Base-by-base conservation (phyloP, 2,113 vertebrate genomes). In the Thermophis baileyi region DNA sequence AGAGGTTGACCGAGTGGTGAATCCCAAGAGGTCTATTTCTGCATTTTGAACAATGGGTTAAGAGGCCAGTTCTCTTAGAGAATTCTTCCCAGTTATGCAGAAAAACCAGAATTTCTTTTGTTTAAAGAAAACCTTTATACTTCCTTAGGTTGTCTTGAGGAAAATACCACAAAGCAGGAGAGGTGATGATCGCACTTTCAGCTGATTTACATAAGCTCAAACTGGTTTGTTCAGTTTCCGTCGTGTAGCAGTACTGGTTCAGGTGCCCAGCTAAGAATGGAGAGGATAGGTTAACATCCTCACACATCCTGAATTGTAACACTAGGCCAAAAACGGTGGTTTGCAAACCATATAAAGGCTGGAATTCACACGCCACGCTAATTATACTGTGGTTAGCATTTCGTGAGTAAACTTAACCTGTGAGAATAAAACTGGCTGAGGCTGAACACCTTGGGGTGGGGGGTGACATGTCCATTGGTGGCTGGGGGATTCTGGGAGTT, bases 51-150 rank as follows among this genome's bases (percentile, higher is more conserved):
- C 35, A 93, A 93, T 6, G 0, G 9, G 7, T 2, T 18, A 87
- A 54, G 63, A 92, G 63, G 88, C 94, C 54, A 40, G 18, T 81
- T 85, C 87, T 93, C 89, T 25, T 0, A 1, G 85, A 96, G 87
- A 94, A 96, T 96, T 96, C 94, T 95, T 89, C 91, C 47, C 46
- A 95, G 40, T 87, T 88, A 96, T 93, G 94, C 22, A 40, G 91
- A 57, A 88, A 94, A 95, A 96, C 95, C 94, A 95, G 96, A n/a
- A 25, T 16, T 27, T 51, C 63, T 53, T 91, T 93, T 91, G 94
- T 94, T 95, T 30, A 35, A 27, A 0, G 12, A 7, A 14, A 11
- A 0, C 0, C 94, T 44, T 11, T 11, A 89, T n/a, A 16, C 91
- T 81, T 93, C 0, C 0, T 81, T 81, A 81, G 6, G 18, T 81